Evolutionary conservation across 2,797 vertebrate species (phyloP).

Genomic region (Microctenopoma stevenorrisi): DNA sequence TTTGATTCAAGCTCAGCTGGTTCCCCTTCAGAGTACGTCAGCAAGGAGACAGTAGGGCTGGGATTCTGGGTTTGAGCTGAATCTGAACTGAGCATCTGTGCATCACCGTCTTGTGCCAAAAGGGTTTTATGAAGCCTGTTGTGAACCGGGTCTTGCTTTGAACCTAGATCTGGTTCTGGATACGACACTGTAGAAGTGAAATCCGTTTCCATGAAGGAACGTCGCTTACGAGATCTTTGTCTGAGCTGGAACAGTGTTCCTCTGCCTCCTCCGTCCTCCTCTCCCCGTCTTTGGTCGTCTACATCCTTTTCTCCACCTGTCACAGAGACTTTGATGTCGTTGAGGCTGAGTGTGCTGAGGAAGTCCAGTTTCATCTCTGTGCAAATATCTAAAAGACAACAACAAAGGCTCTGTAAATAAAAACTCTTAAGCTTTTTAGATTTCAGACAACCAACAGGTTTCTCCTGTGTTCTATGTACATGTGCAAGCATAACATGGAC

Average conservation of each 20-base stretch:
- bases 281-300: conserved; percentile 16
- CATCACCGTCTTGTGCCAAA: conserved; percentile 39
- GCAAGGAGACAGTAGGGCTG: conserved; percentile 78
- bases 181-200: conserved; percentile 84
- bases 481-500: not conserved
- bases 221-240: conserved; percentile 81
- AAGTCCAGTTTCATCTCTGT: conserved; percentile 58
- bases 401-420: conserved; percentile 8
- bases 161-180: conserved; percentile 68
- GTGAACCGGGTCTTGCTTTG: conserved; percentile 42
- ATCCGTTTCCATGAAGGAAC: conserved; percentile 84
- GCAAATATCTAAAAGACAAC: conserved; percentile 64
- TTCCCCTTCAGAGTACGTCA: conserved; percentile 81
- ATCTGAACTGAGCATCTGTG: conserved; percentile 66
- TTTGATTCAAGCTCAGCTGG: conserved; percentile 84
- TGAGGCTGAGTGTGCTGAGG: conserved; percentile 62
- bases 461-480: not conserved
- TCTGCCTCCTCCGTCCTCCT: conserved; percentile 46
- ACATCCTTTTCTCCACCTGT: conserved; percentile 37
- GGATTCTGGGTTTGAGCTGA: conserved; percentile 70
- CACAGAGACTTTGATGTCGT: conserved; percentile 64
- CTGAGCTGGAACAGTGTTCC: conserved; percentile 69
- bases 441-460: not conserved
- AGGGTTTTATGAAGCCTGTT: conserved; percentile 32
- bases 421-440: not conserved